phyloP scores from a whole-genome alignment of 2,888 invertebrate genomes.

The Eucera pruinosa region DNA sequence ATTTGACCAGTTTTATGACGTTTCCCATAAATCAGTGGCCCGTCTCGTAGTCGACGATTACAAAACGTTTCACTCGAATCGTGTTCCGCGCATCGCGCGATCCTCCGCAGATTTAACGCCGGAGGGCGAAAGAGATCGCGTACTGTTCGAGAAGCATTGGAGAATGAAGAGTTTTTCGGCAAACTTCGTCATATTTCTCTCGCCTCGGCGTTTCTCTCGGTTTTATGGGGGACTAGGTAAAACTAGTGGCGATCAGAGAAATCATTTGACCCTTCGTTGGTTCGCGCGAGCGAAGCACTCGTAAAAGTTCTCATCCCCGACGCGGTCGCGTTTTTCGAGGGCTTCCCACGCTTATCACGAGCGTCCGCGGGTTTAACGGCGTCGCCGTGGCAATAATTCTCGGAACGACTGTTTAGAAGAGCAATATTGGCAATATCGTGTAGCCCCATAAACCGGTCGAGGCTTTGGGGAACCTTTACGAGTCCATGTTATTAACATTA shows the following conservation, averaged over 20 bases:
- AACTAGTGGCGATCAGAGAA: conserved; percentile 28
- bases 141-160: no score
- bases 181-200: conserved; percentile 14
- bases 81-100: no score
- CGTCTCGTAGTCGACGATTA: no score
- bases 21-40: no score
- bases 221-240: conserved; percentile 33
- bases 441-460: conserved; percentile 1
- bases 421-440: conserved; percentile 52
- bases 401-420: conserved; percentile 26
- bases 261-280: conserved; percentile 37
- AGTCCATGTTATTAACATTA: conserved; percentile 31
- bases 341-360: conserved; percentile 16
- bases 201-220: not conserved
- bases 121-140: no score
- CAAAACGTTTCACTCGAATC: no score
- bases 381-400: conserved; percentile 25
- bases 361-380: not conserved
- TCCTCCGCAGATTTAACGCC: not conserved
- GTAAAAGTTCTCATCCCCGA: conserved; percentile 19
- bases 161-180: no score
- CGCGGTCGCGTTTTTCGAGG: not conserved
- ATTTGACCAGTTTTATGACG: no score
- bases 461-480: conserved; percentile 20
- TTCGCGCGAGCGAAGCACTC: no score